Base-by-base conservation (phyloP, 1,140 invertebrate species). In the Zelostemma sp. region DNA sequence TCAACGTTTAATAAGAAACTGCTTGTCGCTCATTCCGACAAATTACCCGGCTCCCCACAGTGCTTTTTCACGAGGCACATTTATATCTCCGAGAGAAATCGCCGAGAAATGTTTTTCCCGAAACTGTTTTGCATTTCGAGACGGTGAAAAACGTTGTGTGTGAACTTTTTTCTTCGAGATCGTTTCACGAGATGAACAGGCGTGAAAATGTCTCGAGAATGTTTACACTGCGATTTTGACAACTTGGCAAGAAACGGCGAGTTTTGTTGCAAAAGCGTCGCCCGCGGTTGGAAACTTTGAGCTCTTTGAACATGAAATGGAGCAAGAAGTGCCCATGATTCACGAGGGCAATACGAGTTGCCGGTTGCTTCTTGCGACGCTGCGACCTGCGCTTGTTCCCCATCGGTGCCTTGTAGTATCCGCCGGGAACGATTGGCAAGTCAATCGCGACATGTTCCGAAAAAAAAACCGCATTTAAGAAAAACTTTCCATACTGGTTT, bases 141-240 rank as follows among this genome's bases (percentile, higher is more conserved):
- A 25, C 21, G 21, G 21, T 25, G 21, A 25, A 25, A 25, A 25
- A 8, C 21, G 21, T 25, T 8, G 21, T 8, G 8, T 25, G 3
- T n/a, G n/a, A n/a, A 25, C 8, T 25, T 8, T 3, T 25, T 25
- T 25, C 21, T 25, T 25, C 21, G 21, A 25, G 3, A 25, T 25
- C 8, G n/a, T n/a, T n/a, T n/a, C n/a, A n/a, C n/a, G n/a, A n/a
- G n/a, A n/a, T n/a, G n/a, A n/a, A n/a, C n/a, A n/a, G n/a, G n/a
- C 21, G 8, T 25, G 21, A 25, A 64, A 69, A 70, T 59, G 65
- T 61, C 65, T 66, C 58, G 62, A 71, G 65, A 65, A 71, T 71
- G 62, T 71, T 65, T 71, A 66, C 57, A 45, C 38, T 45, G 61
- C 68, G 65, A 71, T 71, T 65, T 65, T 62, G 43, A 54, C 49